These are phyloP conservation scores for Hippopotamyrus pictus DNA, from an alignment of 2,797 vertebrate species.

Conservation along the genomic window DNA sequence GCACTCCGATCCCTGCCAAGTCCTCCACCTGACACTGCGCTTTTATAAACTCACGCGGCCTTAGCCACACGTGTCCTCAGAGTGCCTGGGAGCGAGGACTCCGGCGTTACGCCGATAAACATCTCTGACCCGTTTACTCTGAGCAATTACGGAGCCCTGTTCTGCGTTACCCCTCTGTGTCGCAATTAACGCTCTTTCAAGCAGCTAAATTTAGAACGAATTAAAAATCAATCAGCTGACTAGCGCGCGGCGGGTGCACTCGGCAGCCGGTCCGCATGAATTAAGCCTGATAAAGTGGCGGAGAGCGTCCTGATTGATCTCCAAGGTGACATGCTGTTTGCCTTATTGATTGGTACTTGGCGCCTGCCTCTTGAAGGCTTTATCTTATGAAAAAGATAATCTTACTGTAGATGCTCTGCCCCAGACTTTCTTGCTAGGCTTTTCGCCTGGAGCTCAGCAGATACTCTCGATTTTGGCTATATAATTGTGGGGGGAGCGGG, in stretches of 20 bases:
- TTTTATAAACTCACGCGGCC: neutral
- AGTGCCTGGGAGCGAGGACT: neutral
- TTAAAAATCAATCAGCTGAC: slow-evolving; percentile 28
- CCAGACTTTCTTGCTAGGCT: slow-evolving; percentile 25
- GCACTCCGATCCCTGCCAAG: neutral
- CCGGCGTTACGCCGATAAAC: slow-evolving; percentile 4
- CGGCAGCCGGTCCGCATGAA: slow-evolving; percentile 2
- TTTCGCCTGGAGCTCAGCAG: slow-evolving; percentile 17
- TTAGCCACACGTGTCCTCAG: neutral
- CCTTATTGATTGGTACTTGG: slow-evolving; percentile 19
- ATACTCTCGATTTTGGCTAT: neutral
- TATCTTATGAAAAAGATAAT: slow-evolving; percentile 13
- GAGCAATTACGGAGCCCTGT: slow-evolving; percentile 21
- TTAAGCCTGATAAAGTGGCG: slow-evolving; percentile 7
- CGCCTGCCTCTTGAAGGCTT: neutral
- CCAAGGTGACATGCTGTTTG: neutral
- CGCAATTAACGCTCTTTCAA: slow-evolving; percentile 21
- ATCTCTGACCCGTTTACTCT: slow-evolving; percentile 23
- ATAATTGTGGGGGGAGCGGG: neutral
- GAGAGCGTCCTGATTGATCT: slow-evolving; percentile 20
- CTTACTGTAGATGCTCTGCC: neutral
- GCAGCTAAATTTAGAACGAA: slow-evolving; percentile 24
- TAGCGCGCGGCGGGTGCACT: neutral
- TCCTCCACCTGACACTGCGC: neutral
- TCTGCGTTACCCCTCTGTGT: slow-evolving; percentile 21